phyloP scores from a whole-genome alignment of 2,113 vertebrate species.

The Pica pica region DNA sequence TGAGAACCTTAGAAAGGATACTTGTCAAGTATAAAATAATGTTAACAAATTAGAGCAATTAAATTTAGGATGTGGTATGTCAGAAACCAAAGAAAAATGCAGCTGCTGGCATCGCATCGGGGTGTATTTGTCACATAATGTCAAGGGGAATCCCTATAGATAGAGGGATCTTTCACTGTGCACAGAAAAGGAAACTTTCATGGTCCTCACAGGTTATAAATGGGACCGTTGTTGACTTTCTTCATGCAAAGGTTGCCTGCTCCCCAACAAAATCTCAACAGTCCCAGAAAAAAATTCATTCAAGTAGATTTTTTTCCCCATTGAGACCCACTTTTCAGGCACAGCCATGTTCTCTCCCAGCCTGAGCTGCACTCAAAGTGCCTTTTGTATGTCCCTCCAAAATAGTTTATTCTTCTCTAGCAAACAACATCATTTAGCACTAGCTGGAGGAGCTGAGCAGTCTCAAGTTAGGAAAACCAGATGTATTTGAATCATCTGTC shows the following conservation, averaged over 20 bases:
- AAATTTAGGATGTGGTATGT: constrained; percentile 41
- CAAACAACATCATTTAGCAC: constrained; percentile 52
- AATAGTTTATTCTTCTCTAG: constrained; percentile 61
- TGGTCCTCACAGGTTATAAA: constrained; percentile 32
- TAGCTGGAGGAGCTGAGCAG: constrained; percentile 21
- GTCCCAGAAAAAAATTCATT: background rate
- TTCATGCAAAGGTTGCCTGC: background rate
- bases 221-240: background rate
- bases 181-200: background rate
- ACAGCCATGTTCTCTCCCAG: background rate
- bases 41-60: constrained; percentile 56
- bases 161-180: constrained; percentile 21
- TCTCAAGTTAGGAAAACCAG: constrained; percentile 56
- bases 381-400: constrained; percentile 36
- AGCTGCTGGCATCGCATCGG: background rate
- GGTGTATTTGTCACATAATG: background rate
- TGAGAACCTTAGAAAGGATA: constrained; percentile 30
- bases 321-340: background rate
- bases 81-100: constrained; percentile 39
- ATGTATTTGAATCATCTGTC: constrained; percentile 66
- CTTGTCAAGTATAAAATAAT: constrained; percentile 33
- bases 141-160: background rate
- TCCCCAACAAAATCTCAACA: background rate
- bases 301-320: background rate
- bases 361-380: background rate